These are phyloP conservation scores for Eupeodes latifasciatus DNA, from an alignment of 2,888 invertebrate genomes.

Conservation along the genomic window DNA sequence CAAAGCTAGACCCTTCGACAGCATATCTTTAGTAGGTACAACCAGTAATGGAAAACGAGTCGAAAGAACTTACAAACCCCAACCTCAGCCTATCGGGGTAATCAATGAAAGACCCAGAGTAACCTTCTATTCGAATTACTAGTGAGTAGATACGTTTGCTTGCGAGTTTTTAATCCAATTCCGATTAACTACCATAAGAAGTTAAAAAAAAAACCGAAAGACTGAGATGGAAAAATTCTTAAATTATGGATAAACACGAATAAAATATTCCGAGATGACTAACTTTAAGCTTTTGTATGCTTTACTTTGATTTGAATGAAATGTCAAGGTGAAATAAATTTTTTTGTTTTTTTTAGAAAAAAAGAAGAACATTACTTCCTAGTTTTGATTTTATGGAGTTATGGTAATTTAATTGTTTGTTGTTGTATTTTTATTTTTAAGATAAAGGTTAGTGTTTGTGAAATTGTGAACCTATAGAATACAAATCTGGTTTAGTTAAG, in stretches of 20 bases:
- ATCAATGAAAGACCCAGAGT: conserved; percentile 22
- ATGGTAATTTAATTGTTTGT: background rate
- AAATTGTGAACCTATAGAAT: background rate
- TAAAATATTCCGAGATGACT: conserved; percentile 10
- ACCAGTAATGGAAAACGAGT: background rate
- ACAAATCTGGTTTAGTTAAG: background rate
- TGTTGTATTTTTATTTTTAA: background rate
- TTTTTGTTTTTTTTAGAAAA: background rate
- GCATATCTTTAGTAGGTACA: background rate
- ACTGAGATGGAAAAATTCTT: conserved; percentile 41
- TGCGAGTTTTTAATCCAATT: background rate
- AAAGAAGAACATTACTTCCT: conserved; percentile 50
- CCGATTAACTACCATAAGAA: conserved; percentile 7
- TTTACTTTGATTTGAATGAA: conserved; percentile 30
- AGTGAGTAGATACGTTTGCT: background rate
- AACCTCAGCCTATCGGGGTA: background rate
- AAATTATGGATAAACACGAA: background rate
- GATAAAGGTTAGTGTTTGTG: background rate
- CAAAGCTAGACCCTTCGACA: conserved; percentile 8
- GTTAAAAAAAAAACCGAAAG: conserved; percentile 12
- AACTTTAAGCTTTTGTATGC: background rate
- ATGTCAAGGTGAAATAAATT: conserved; percentile 64
- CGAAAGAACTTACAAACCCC: conserved; percentile 6
- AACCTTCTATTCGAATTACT: conserved; percentile 35
- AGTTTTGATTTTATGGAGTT: conserved; percentile 16